Conservation (phyloP, 1,140 invertebrate species). For the Aphidius gifuensis region DNA sequence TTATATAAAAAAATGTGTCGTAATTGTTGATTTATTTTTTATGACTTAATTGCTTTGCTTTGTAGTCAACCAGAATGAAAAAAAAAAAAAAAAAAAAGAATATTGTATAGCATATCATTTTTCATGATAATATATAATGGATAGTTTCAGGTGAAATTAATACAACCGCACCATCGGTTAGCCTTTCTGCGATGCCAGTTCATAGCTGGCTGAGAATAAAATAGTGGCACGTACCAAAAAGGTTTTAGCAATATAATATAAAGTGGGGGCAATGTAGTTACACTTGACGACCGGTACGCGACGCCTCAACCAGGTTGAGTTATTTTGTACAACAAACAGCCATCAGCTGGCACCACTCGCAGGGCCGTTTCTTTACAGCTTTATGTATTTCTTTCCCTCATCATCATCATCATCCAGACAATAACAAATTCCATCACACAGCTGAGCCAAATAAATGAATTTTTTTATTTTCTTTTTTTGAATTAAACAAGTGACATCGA, state of each 20-base stretch:
- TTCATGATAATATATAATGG: constrained; percentile 3
- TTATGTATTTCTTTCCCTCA: constrained; percentile 2
- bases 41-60: constrained; percentile 48
- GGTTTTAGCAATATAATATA: no score
- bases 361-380: constrained; percentile 33
- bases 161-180: no score
- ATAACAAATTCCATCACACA: background rate
- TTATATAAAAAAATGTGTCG: no score
- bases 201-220: no score
- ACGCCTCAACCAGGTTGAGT: constrained; percentile 27
- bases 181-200: no score
- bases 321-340: constrained; percentile 22
- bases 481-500: no score
- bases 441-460: constrained; percentile 12
- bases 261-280: constrained; percentile 16
- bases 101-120: constrained; percentile 18
- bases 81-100: constrained; percentile 48
- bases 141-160: no score
- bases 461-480: background rate
- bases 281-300: constrained; percentile 27
- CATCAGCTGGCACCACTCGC: constrained; percentile 50
- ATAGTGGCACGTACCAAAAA: no score
- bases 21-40: constrained; percentile 51
- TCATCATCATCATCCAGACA: no score
- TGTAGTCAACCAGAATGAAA: constrained; percentile 38